Evolutionary conservation across 1,140 invertebrate genomes (phyloP), one percentile per base, ranked within the genome.

Genomic region (Spodoptera litura): DNA sequence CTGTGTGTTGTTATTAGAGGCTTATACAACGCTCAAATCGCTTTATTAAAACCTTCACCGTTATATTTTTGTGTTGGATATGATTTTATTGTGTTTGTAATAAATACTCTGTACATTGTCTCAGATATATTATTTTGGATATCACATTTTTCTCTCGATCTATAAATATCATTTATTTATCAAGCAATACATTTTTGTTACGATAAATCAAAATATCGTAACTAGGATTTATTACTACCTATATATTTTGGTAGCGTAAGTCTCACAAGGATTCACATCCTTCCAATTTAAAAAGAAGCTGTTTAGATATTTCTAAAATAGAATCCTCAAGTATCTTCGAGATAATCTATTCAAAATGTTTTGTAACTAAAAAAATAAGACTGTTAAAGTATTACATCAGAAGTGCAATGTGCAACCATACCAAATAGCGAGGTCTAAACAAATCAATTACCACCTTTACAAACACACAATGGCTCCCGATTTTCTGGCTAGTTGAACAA

Each of bases 401-500:
- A 62, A 15, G 58, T 75, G 72, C 74, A 76, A 76, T 76, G 31
- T 76, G 75, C 79, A 77, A 79, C 79, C 81, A 78, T 82, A 86
- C 70, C 80, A 83, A 93, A 89, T 87, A 72, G 82, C 81, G 84
- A 88, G 85, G 83, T 80, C 79, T 79, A 87, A 88, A 91, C 84
- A 92, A 92, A 89, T 80, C 77, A 82, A 88, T 92, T 89, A 88
- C 88, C 92, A 89, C 86, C 85, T 90, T 89, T 83, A 72, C 27
- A 87, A 88, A 88, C 89, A 88, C 81, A 94, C 90, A 92, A 94
- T 86, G 79, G 86, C 83, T 89, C 35, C 88, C 83, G 91, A 94
- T 94, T 94, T 94, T 94, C 90, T 94, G 91, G 92, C 87, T 92
- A 93, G 90, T 94, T 92, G 91, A 88, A 92, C 92, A 94, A 93